These are phyloP conservation scores for Chrysolina oricalcia DNA, from an alignment of 2,888 invertebrate species.

Conservation along the genomic window DNA sequence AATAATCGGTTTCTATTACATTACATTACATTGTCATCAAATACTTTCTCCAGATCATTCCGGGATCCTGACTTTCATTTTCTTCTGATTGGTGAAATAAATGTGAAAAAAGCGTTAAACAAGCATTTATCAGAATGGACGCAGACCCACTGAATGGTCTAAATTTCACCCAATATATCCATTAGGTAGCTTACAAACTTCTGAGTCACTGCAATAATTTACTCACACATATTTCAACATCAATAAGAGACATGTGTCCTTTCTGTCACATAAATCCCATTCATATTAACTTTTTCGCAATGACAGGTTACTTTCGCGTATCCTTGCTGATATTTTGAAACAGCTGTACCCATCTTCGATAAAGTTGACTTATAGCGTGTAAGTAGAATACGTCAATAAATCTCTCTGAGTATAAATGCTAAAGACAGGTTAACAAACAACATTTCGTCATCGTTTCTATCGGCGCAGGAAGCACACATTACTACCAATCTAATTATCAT, in stretches of 20 bases:
- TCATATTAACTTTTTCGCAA: background rate
- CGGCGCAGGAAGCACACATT: conserved; percentile 32
- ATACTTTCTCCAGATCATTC: no score
- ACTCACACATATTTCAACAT: background rate
- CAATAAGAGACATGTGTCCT: background rate
- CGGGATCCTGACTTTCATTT: no score
- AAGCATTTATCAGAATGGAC: no score
- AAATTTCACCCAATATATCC: no score
- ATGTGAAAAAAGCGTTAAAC: no score
- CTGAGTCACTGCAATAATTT: background rate
- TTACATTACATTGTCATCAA: no score
- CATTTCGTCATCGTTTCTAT: conserved; percentile 20
- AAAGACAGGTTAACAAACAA: conserved; percentile 32
- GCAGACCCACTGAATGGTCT: no score
- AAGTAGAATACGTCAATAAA: conserved; percentile 22
- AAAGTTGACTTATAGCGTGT: conserved; percentile 11
- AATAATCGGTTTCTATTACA: no score
- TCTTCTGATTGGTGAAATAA: no score
- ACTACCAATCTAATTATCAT: conserved; percentile 29
- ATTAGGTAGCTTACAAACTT: no score
- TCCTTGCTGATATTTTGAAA: background rate
- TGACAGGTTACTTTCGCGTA: background rate
- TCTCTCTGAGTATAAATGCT: conserved; percentile 11
- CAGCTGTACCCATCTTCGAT: background rate
- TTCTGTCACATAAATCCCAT: background rate